Evolutionary conservation across 2,113 vertebrate species (phyloP).

Genomic region (Gallinago paraguaiae): DNA sequence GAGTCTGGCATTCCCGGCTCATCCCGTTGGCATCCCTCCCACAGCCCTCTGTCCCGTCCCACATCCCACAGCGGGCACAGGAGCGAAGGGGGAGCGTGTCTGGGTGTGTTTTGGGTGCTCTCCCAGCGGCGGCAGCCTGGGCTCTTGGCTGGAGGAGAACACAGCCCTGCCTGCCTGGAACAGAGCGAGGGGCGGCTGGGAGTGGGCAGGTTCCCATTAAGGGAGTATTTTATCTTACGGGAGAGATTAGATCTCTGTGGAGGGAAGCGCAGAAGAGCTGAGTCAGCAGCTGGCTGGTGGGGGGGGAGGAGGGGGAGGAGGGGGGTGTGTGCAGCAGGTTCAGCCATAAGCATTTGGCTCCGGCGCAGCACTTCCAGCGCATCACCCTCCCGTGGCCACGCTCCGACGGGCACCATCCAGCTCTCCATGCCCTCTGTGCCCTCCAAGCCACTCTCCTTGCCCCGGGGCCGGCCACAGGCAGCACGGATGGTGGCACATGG

Average conservation of each 20-base stretch:
- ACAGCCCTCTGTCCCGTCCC: not conserved
- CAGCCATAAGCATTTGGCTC: not conserved
- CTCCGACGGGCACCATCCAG: not conserved
- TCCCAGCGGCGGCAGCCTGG: rapidly evolving
- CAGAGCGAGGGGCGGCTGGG: rapidly evolving
- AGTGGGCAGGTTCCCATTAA: not conserved
- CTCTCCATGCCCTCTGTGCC: not conserved
- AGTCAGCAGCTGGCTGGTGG: slow-evolving; percentile 27
- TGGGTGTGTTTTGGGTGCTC: rapidly evolving
- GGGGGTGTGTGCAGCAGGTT: not conserved
- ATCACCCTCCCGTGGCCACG: not conserved
- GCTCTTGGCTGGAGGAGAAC: not conserved
- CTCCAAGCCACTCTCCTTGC: not conserved
- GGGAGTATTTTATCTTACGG: not conserved
- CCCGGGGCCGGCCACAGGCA: rapidly evolving
- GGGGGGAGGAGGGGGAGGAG: not conserved
- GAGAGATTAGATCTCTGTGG: not conserved
- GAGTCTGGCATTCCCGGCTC: not conserved
- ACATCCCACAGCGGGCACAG: no score
- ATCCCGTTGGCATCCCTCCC: not conserved
- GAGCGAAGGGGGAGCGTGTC: rapidly evolving
- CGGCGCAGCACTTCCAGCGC: not conserved
- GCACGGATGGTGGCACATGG: rapidly evolving
- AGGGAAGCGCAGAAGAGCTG: not conserved
- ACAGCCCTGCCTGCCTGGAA: not conserved